Base-by-base conservation (phyloP, 2,888 invertebrate species). In the Philereme vetulata region DNA sequence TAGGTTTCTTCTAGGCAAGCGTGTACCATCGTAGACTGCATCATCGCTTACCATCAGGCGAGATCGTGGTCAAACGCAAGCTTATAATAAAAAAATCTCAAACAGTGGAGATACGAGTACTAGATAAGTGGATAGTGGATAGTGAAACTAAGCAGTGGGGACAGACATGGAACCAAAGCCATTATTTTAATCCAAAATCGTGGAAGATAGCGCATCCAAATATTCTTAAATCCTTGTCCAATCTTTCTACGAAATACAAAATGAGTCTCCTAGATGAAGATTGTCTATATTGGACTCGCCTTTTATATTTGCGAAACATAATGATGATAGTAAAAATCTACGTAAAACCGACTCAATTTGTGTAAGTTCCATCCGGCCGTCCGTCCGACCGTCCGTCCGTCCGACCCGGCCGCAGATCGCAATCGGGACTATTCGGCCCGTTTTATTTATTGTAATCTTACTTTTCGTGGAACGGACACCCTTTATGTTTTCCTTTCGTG, bases 401-500 rank as follows among this genome's bases (percentile, higher is more conserved):
- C 65, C 60, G 51, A 53, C 45, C 65, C 69, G 66, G 59, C 59
- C 64, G 38, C 56, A 53, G 70, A 66, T 72, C 75, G 76, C 84
- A 85, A 90, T 90, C 90, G 81, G 50, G 33, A 50, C 50, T 51
- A 84, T 85, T 83, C 82, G 80, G 84, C 81, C 82, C 86, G 88
- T 83, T 87, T 90, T 91, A 91, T 91, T 91, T 91, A 90, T 67
- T 90, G 89, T 90, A 90, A 92, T 90, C 89, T 90, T 84, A 88
- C 89, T 88, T 87, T 90, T 90, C 88, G 86, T 85, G 88, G 90
- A 88, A 89, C 88, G 85, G 86, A 83, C 86, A 86, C 86, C 86
- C 90, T 80, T 85, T 80, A 79, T 63, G 63, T 70, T 67, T 67
- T 60, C 63, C 60, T 55, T 64, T 67, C 60, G 62, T 65, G 59